Percentiles rank a stretch among this genome's conserved stretches.
phyloP scores from a whole-genome alignment of 2,888 invertebrate species.

The Drosophila siamana region DNA sequence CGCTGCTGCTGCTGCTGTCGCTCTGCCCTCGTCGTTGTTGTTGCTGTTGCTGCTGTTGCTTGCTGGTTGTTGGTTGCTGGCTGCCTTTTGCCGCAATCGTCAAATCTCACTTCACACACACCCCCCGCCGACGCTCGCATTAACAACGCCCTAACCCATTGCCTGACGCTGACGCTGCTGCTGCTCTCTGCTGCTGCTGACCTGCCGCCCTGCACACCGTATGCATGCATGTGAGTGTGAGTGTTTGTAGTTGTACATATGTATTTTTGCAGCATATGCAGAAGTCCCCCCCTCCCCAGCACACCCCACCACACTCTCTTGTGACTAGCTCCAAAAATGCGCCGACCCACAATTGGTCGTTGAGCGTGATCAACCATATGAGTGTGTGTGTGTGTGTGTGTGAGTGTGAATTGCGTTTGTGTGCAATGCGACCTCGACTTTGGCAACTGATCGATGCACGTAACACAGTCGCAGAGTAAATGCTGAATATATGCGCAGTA shows the following conservation, averaged over 20 bases:
- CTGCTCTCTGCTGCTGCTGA: slow-evolving; percentile 28
- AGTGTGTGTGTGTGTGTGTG: slow-evolving; percentile 13
- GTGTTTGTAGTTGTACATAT: slow-evolving; percentile 7
- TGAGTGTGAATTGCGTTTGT: slow-evolving; percentile 20
- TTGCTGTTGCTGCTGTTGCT: slow-evolving; percentile 86
- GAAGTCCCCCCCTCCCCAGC: slow-evolving; percentile 14
- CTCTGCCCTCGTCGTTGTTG: slow-evolving; percentile 2
- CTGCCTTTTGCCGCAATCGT: slow-evolving; percentile 49
- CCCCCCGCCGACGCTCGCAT: slow-evolving; percentile 27
- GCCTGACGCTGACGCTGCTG: slow-evolving; percentile 28
- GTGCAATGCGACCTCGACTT: slow-evolving; percentile 62
- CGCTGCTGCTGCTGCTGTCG: slow-evolving; percentile 13
- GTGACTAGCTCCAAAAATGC: slow-evolving; percentile 42
- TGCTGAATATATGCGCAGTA: slow-evolving; percentile 16
- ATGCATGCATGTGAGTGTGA: background rate
- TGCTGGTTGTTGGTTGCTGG: slow-evolving; percentile 25
- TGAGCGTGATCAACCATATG: slow-evolving; percentile 3
- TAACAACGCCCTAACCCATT: slow-evolving; percentile 35
- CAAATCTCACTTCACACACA: slow-evolving; percentile 63
- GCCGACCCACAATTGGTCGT: slow-evolving; percentile 39
- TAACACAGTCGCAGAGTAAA: slow-evolving; percentile 25
- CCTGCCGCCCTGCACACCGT: slow-evolving; percentile 37
- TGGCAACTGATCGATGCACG: slow-evolving; percentile 63
- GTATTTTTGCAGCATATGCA: slow-evolving; percentile 42
- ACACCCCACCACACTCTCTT: background rate